Percentiles rank a stretch among this genome's conserved stretches.
Conservation (phyloP, 2,113 vertebrate species). For the Gopherus evgoodei region DNA sequence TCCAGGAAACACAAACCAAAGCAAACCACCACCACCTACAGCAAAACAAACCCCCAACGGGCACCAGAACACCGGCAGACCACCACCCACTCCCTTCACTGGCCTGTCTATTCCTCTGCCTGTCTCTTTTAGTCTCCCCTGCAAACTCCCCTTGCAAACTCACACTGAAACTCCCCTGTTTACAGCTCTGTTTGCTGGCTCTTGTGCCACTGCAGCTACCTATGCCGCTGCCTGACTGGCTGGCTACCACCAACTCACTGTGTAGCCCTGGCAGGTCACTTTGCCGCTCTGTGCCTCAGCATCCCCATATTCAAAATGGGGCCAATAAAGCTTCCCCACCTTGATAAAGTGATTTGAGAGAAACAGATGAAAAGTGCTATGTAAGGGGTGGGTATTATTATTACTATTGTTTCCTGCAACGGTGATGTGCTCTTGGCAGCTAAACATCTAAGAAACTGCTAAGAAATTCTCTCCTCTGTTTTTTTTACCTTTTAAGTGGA, state of each 20-base stretch:
- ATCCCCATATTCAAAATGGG: background rate
- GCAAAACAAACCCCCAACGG: no score
- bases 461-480: background rate
- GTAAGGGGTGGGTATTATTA: background rate
- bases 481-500: background rate
- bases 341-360: background rate
- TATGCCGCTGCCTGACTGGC: no score
- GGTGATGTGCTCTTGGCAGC: accelerated
- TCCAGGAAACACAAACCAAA: no score
- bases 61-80: no score
- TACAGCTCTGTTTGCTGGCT: no score
- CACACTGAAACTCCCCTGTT: no score
- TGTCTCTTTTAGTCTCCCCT: no score
- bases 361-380: accelerated
- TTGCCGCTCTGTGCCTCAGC: background rate
- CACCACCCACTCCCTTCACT: no score
- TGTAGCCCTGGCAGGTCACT: background rate
- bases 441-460: accelerated
- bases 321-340: background rate
- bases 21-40: no score
- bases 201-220: no score
- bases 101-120: no score
- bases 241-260: background rate
- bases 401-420: background rate
- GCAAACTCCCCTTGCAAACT: no score